Conservation (phyloP, 2,888 invertebrate genomes). For the Brachyopa scutellaris region DNA sequence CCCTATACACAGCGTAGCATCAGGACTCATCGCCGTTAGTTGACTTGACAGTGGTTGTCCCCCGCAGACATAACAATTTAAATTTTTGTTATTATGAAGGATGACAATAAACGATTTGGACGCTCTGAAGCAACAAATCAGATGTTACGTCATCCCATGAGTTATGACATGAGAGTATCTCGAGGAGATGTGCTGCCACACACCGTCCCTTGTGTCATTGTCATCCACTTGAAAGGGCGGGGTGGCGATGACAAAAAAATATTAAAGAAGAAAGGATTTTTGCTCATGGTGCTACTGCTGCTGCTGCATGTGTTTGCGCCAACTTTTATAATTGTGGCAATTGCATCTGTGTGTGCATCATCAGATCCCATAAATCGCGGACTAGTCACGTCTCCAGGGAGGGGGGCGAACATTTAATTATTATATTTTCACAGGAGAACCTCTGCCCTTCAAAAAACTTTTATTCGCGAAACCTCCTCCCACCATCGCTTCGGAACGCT, state of each 20-base stretch:
- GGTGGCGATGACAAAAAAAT: neutral
- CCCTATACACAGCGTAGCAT: neutral
- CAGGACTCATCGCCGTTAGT: neutral
- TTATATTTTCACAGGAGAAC: slow-evolving; percentile 48
- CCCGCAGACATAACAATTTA: slow-evolving; percentile 65
- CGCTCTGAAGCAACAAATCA: slow-evolving; percentile 66
- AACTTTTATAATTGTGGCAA: slow-evolving; percentile 70
- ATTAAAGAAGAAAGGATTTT: neutral
- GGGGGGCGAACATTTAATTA: slow-evolving; percentile 63
- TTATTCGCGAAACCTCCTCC: slow-evolving; percentile 15
- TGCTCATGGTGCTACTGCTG: neutral
- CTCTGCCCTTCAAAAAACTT: slow-evolving; percentile 38
- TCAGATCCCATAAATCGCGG: slow-evolving; percentile 70
- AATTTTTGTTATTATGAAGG: slow-evolving; percentile 56
- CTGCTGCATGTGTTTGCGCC: slow-evolving; percentile 40
- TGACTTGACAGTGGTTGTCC: slow-evolving; percentile 40
- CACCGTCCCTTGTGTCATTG: too few relatives aligned
- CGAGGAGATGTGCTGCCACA: slow-evolving; percentile 31
- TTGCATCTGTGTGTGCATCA: slow-evolving; percentile 61
- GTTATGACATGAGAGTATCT: slow-evolving; percentile 55
- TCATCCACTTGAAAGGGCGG: slow-evolving; percentile 56
- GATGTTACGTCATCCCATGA: slow-evolving; percentile 66
- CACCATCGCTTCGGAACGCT: neutral
- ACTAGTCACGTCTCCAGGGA: slow-evolving; percentile 64
- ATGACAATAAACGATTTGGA: slow-evolving; percentile 65